Evolutionary conservation across 1,140 invertebrate species (phyloP).

Genomic region (Charaxes varanes): DNA sequence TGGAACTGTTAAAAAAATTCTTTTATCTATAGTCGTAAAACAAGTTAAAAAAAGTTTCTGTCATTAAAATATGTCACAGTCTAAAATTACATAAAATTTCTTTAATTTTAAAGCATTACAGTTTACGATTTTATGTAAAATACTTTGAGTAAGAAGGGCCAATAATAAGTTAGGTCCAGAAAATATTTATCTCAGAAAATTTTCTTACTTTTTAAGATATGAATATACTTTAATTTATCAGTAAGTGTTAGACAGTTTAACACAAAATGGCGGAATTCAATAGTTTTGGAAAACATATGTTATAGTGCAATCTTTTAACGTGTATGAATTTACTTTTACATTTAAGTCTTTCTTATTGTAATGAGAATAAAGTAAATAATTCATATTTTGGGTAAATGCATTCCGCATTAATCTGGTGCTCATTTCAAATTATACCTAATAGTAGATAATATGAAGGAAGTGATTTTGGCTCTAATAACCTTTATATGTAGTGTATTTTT

Average conservation of each 20-base stretch:
- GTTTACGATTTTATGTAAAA: too few relatives aligned
- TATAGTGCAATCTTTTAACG: not conserved
- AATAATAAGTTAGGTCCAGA: too few relatives aligned
- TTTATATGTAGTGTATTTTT: slow-evolving; percentile 64
- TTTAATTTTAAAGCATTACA: too few relatives aligned
- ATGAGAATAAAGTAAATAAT: slow-evolving; percentile 7
- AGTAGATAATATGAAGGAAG: slow-evolving; percentile 62
- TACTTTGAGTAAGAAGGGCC: too few relatives aligned
- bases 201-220: not conserved
- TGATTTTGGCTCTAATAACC: slow-evolving; percentile 64
- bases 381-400: slow-evolving; percentile 46
- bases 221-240: too few relatives aligned
- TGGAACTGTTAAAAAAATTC: too few relatives aligned
- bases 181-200: too few relatives aligned
- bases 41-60: too few relatives aligned
- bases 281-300: slow-evolving; percentile 1
- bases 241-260: slow-evolving; percentile 1
- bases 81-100: too few relatives aligned
- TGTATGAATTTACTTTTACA: not conserved
- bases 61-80: too few relatives aligned
- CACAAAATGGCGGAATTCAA: slow-evolving; percentile 20
- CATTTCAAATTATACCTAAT: slow-evolving; percentile 32
- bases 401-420: slow-evolving; percentile 48
- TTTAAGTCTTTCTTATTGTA: too few relatives aligned
- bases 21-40: too few relatives aligned